Evolutionary conservation across 2,797 vertebrate species (phyloP), one percentile per base, ranked within the genome.

Genomic region (Sebastes melanostomus): DNA sequence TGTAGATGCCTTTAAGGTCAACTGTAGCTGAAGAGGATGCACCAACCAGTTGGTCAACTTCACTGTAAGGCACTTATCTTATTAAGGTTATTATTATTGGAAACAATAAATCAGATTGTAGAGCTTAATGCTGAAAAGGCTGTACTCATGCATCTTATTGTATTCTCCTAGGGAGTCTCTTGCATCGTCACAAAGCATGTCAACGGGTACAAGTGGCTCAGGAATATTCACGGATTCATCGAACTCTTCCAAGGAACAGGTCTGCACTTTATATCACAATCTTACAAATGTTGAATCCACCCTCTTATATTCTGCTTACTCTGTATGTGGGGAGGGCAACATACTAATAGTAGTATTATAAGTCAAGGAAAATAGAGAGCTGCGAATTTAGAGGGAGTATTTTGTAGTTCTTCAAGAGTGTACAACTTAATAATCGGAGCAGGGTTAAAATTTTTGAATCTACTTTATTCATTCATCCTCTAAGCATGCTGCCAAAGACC

Each of bases 91-190:
- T 30, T 8, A 30, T 30, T 30, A 30, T 30, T 30, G 30, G 30
- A 30, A 30, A 30, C 30, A 30, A 30, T 30, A 30, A 30, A 30
- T 0, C 7, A 30, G 30, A 30, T 30, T 30, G 30, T 30, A 30
- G 30, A 30, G 30, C 30, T 30, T 30, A 50, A 18, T 72, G 5
- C 5, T 36, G 18, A 38, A 27, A 62, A 58, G 1, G 0, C 18
- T 56, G 3, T 11, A n/a, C 20, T 72, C 12, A 54, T 80, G 12
- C 5, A 5, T 71, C 13, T 59, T 13, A 5, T 70, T 84, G 10
- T 82, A 3, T 76, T 73, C 36, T 61, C 3, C 2, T 38, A 95
- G 91, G 72, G 78, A 30, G 30, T 30, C 30, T 30, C 30, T 0
- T 30, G 30, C 30, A 8, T 30, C 30, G 30, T 30, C 30, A 30